Conservation (phyloP, 2,888 invertebrate genomes). For the Steromphala cineraria region DNA sequence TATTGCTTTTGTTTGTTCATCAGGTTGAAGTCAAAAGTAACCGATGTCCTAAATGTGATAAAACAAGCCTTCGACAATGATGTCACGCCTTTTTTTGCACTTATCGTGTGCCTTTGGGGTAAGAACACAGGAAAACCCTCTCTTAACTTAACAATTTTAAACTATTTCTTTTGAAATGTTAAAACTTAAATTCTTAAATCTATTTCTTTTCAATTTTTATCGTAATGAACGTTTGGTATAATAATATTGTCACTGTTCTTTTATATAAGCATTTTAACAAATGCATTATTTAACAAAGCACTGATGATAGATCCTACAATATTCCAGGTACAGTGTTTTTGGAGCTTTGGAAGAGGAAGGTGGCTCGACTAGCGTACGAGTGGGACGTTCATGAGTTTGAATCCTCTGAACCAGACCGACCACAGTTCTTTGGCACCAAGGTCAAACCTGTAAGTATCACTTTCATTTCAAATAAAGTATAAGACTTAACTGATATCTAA, state of each 20-base stretch:
- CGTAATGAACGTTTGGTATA: no score
- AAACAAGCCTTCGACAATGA: constrained; percentile 76
- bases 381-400: constrained; percentile 77
- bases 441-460: constrained; percentile 43
- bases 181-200: no score
- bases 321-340: constrained; percentile 73
- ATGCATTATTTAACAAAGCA: no score
- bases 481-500: no score
- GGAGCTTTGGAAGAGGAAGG: constrained; percentile 75
- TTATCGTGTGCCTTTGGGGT: constrained; percentile 77
- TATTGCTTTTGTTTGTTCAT: constrained; percentile 8
- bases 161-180: no score
- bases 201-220: no score
- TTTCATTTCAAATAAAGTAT: no score
- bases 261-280: no score
- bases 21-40: constrained; percentile 52
- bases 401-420: constrained; percentile 76
- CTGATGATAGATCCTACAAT: background rate
- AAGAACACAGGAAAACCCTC: constrained; percentile 41
- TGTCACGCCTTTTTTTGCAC: constrained; percentile 76
- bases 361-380: constrained; percentile 74
- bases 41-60: constrained; percentile 63
- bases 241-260: no score
- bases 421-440: constrained; percentile 69
- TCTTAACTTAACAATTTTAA: no score